A percentile compares a stretch with the other conserved stretches of the same genome.
Conservation (phyloP, 2,113 vertebrate genomes). For the Syngnathus typhle region DNA sequence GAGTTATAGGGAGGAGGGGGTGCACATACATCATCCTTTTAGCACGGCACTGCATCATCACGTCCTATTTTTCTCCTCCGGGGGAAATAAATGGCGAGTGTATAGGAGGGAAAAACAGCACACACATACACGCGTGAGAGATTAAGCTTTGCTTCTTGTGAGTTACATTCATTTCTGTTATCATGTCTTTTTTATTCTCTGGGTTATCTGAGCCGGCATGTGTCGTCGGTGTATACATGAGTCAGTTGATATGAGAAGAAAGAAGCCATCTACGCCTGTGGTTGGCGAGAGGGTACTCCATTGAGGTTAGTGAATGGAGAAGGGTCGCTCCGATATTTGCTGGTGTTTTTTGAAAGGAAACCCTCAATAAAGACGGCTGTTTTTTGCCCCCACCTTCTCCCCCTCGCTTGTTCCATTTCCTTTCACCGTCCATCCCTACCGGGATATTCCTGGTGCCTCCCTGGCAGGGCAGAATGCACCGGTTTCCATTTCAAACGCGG, state of each 20-base stretch:
- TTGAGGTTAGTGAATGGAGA: slow-evolving; percentile 58
- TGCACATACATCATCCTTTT: slow-evolving; percentile 36
- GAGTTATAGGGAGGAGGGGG: slow-evolving; percentile 55
- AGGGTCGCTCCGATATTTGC: slow-evolving; percentile 59
- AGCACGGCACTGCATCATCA: slow-evolving; percentile 12
- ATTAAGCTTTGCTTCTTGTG: slow-evolving; percentile 57
- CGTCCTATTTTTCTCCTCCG: slow-evolving; percentile 28
- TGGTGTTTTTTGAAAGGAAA: slow-evolving; percentile 69
- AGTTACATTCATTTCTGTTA: slow-evolving; percentile 67
- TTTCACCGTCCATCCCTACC: slow-evolving; percentile 46
- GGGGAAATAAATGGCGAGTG: slow-evolving; percentile 43
- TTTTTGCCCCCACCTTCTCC: not conserved
- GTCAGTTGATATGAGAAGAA: slow-evolving; percentile 51
- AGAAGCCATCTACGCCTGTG: slow-evolving; percentile 42
- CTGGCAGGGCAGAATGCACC: slow-evolving; percentile 53
- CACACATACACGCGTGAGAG: slow-evolving; percentile 32
- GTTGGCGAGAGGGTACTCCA: slow-evolving; percentile 48
- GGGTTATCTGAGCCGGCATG: slow-evolving; percentile 62
- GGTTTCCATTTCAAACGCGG: slow-evolving; percentile 74
- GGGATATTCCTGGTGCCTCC: slow-evolving; percentile 58
- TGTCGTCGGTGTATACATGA: slow-evolving; percentile 64
- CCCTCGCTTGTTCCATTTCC: slow-evolving; percentile 60
- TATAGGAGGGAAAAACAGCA: slow-evolving; percentile 23
- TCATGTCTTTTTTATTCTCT: slow-evolving; percentile 51
- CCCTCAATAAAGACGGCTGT: slow-evolving; percentile 62